Percentiles rank a stretch among this genome's conserved stretches.
Evolutionary conservation across 2,888 invertebrate genomes (phyloP).

Genomic region (Ophonus ardosiacus): DNA sequence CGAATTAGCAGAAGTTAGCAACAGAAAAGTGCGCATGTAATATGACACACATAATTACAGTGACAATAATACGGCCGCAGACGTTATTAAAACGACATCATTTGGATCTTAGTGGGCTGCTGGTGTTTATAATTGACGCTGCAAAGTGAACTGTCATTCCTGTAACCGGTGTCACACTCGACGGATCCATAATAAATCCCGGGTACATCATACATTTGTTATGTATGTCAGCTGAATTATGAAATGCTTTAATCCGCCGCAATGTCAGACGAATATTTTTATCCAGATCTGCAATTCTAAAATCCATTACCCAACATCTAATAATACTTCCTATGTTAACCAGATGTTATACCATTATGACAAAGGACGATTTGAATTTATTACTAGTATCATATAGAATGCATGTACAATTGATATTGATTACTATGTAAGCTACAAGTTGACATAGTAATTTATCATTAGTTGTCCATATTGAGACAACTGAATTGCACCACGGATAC

Average conservation of each 20-base stretch:
- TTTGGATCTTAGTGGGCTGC: constrained; percentile 10
- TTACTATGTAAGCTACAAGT: neutral
- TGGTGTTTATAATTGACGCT: constrained; percentile 52
- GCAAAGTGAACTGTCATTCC: constrained; percentile 54
- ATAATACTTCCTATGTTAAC: neutral
- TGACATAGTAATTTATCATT: no score
- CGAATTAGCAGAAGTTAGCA: no score
- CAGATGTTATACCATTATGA: neutral
- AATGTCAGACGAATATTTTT: neutral
- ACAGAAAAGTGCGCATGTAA: no score
- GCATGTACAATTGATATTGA: neutral
- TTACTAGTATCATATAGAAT: neutral
- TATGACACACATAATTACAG: no score
- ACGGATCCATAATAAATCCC: constrained; percentile 49
- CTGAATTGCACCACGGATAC: no score
- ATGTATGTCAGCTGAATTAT: constrained; percentile 56
- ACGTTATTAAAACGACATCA: constrained; percentile 6
- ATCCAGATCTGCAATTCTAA: neutral
- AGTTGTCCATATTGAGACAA: no score
- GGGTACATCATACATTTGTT: constrained; percentile 54
- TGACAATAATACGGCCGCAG: neutral
- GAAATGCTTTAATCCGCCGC: constrained; percentile 31
- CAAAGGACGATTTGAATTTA: neutral
- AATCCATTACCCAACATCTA: neutral
- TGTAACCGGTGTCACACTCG: constrained; percentile 41